Base-by-base conservation (phyloP, 1,140 invertebrate genomes). In the Heliconius himera region DNA sequence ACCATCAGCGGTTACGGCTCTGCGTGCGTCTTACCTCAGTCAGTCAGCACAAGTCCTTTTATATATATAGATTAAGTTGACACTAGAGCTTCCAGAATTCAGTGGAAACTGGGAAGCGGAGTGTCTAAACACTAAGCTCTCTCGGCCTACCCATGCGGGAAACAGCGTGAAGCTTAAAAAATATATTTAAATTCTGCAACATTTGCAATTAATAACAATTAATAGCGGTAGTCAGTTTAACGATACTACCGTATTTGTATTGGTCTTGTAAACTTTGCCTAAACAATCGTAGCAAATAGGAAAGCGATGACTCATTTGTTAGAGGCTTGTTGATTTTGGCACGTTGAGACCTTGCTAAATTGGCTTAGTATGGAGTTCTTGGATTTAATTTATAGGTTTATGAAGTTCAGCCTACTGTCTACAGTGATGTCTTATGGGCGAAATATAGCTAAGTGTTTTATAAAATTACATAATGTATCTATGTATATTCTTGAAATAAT, bases 221-320 rank as follows among this genome's bases (percentile, higher is more conserved):
- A 72, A 72, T 38, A 72, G 70, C 8, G 13, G 8, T 36, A 38
- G 33, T 38, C 18, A 6, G 9, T 41, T 36, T 41, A 41, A 38
- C 36, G n/a, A 20, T 72, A 72, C 8, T 41, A 18, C 29, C 33
- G 70, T 71, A 72, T 38, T 72, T 72, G 16, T 38, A 6, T 72
- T 41, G 36, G 1, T 72, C 70, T 72, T 72, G 70, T 72, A 41
- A 72, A 72, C 70, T 38, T 72, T n/a, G 70, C 70, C 36, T 36
- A 41, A 36, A 72, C 70, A 72, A 72, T 41, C 70, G 36, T 5
- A 72, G 5, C 33, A 41, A 41, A 72, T 72, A 36, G 70, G 36
- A 72, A 38, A 72, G 29, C 36, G 70, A 71, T 71, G 70, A 71
- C 16, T 71, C 29, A 71, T 71, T 71, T 71, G 70, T 71, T 71